These are phyloP conservation scores for silkworm (Bombyx mori) DNA, from an alignment of 1,140 invertebrate genomes.

Conservation along the genomic window ASM3026992v2 NC_085130.1:1980501-1981000, in stretches of 20 bases:
- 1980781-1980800: slow-evolving; percentile 6
- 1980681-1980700: slow-evolving; percentile 32
- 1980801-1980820: slow-evolving; percentile 23
- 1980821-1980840: slow-evolving; percentile 53
- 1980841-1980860: slow-evolving; percentile 64
- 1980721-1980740: slow-evolving; percentile 55
- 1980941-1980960: slow-evolving; percentile 64
- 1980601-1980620: slow-evolving; percentile 22
- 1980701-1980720: slow-evolving; percentile 37
- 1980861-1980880: slow-evolving; percentile 64
- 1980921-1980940: slow-evolving; percentile 52
- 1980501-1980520: slow-evolving; percentile 40
- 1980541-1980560: slow-evolving; percentile 40
- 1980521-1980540: slow-evolving; percentile 34
- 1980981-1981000: slow-evolving; percentile 47
- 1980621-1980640: slow-evolving; percentile 31
- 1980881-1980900: slow-evolving; percentile 42
- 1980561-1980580: slow-evolving; percentile 32
- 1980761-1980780: slow-evolving; percentile 16
- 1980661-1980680: slow-evolving; percentile 36
- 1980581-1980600: slow-evolving; percentile 39
- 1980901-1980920: slow-evolving; percentile 53
- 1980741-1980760: slow-evolving; percentile 40
- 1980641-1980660: slow-evolving; percentile 49
- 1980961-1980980: slow-evolving; percentile 53